A percentile compares a stretch with the other conserved stretches of the same genome.
Conservation (phyloP, 92 coral and sea anemone species). For the Bergia sp. region DNA sequence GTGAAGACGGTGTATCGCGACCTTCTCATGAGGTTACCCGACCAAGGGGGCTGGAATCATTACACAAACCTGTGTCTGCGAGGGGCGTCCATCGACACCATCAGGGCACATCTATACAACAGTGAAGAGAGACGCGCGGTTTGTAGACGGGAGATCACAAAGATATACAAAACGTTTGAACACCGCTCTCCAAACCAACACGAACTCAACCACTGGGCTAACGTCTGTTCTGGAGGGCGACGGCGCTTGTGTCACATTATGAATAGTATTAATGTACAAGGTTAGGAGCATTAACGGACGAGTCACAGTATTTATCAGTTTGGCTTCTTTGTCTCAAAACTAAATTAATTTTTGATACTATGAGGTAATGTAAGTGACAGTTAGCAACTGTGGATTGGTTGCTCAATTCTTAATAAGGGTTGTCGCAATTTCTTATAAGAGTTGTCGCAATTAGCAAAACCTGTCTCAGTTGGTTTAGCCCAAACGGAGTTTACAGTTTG, state of each 20-base stretch:
- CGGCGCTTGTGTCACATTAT: constrained; percentile 33
- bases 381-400: too few relatives aligned
- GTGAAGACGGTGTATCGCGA: constrained; percentile 42
- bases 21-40: constrained; percentile 29
- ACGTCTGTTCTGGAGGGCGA: constrained; percentile 19
- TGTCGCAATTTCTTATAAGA: too few relatives aligned
- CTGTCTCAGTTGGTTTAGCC: too few relatives aligned
- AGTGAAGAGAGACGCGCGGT: constrained; percentile 17
- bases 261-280: neutral
- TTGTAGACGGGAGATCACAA: constrained; percentile 23
- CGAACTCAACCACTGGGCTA: constrained; percentile 30
- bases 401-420: too few relatives aligned
- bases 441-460: too few relatives aligned
- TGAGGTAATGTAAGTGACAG: too few relatives aligned
- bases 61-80: constrained; percentile 18
- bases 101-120: constrained; percentile 18
- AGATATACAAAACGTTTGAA: constrained; percentile 28
- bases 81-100: constrained; percentile 22
- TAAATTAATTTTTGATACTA: too few relatives aligned
- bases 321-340: too few relatives aligned
- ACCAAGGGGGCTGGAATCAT: constrained; percentile 14
- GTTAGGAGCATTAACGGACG: neutral
- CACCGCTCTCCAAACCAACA: constrained; percentile 14
- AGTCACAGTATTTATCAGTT: too few relatives aligned
- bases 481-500: too few relatives aligned